A percentile compares a stretch with the other conserved stretches of the same genome.
Conservation (phyloP, 2,113 vertebrate species). For the Paraplagusia blochii region DNA sequence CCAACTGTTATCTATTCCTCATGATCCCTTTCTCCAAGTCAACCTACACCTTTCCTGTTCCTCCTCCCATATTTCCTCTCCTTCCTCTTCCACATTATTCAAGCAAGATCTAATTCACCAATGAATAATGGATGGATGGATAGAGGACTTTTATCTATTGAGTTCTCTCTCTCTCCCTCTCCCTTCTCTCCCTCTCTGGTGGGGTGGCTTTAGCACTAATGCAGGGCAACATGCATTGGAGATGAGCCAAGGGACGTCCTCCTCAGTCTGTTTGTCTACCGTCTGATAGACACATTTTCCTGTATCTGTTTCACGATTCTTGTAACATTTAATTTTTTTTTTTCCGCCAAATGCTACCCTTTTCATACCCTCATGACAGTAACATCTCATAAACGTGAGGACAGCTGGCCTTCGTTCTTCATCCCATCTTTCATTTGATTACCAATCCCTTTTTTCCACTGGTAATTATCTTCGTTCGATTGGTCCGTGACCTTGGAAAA, state of each 20-base stretch:
- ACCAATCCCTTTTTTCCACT: conserved; percentile 26
- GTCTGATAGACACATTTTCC: conserved; percentile 45
- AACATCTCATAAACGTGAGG: conserved; percentile 5
- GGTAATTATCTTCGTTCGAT: conserved; percentile 51
- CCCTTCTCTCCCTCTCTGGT: conserved; percentile 49
- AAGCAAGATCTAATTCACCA: conserved; percentile 72
- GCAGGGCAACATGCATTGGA: conserved; percentile 71
- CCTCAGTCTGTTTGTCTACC: conserved; percentile 79
- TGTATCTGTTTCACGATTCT: conserved; percentile 11
- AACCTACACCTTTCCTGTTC: conserved; percentile 19
- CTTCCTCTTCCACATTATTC: conserved; percentile 50
- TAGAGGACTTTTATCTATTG: conserved; percentile 69
- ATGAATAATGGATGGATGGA: conserved; percentile 80
- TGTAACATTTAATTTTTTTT: conserved; percentile 9
- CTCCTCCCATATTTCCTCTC: conserved; percentile 3
- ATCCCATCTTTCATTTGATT: conserved; percentile 29
- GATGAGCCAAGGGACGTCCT: conserved; percentile 81
- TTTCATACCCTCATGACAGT: conserved; percentile 7
- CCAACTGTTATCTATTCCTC: conserved; percentile 23
- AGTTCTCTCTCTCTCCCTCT: conserved; percentile 58
- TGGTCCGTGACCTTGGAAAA: conserved; percentile 53
- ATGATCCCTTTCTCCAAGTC: conserved; percentile 11
- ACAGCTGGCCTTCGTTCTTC: conserved; percentile 2
- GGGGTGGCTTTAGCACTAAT: conserved; percentile 67
- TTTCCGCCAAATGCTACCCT: not conserved